These are phyloP conservation scores for Tenualosa thibaudeaui DNA, from an alignment of 2,797 vertebrate species.

Conservation along the genomic window DNA sequence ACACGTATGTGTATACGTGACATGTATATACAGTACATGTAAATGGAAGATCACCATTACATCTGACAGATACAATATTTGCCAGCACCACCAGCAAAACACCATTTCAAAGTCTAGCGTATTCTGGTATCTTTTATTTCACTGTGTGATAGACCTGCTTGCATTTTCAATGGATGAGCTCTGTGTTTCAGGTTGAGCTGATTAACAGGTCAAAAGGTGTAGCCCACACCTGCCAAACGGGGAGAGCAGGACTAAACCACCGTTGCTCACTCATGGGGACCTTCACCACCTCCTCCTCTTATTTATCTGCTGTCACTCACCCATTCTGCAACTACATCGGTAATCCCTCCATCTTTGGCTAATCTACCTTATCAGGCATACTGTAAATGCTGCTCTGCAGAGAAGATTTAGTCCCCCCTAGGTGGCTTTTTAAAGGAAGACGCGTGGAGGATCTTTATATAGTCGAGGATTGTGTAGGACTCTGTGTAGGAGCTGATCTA, in stretches of 20 bases:
- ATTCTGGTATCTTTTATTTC: neutral
- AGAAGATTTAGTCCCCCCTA: neutral
- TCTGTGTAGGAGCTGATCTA: neutral
- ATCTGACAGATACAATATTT: neutral
- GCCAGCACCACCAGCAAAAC: too few species aligned
- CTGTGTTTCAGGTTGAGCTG: constrained; percentile 45
- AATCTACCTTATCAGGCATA: neutral
- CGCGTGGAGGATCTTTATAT: neutral
- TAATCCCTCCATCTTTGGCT: neutral
- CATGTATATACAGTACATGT: too few species aligned
- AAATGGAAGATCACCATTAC: neutral
- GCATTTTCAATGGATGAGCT: constrained; percentile 32
- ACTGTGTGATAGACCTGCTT: neutral
- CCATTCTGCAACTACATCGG: neutral
- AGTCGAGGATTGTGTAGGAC: neutral
- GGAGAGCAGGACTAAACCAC: neutral
- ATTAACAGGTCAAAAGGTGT: constrained; percentile 38
- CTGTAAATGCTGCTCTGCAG: neutral
- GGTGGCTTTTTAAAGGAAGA: neutral
- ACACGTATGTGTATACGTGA: neutral
- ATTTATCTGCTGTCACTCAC: neutral
- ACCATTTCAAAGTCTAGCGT: too few species aligned
- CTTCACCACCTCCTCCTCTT: neutral
- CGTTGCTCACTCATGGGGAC: neutral
- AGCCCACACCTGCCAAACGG: neutral